These are phyloP conservation scores for Sigmodon hispidus DNA, from an alignment of 2,113 vertebrate species.

Conservation along the genomic window DNA sequence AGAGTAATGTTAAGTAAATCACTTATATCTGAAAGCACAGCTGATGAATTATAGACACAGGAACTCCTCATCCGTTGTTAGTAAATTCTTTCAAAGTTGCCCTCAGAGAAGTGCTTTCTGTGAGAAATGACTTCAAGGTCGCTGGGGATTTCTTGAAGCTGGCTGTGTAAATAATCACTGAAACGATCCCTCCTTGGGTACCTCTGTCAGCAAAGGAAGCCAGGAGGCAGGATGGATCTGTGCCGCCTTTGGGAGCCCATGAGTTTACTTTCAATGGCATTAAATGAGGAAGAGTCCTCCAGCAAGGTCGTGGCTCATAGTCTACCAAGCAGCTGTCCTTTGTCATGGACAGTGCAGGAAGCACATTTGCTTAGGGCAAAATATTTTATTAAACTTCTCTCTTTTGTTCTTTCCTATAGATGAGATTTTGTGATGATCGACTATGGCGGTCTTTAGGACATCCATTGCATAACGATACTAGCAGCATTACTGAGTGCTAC, in stretches of 20 bases:
- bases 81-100: slow-evolving; percentile 57
- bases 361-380: slow-evolving; percentile 76
- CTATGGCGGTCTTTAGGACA: slow-evolving; percentile 72
- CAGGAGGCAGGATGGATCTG: slow-evolving; percentile 73
- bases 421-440: slow-evolving; percentile 75
- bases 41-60: neutral
- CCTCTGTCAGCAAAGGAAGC: slow-evolving; percentile 78
- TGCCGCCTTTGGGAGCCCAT: slow-evolving; percentile 73
- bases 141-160: slow-evolving; percentile 68
- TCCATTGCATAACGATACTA: slow-evolving; percentile 79
- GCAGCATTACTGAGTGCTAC: slow-evolving; percentile 74
- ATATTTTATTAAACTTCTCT: slow-evolving; percentile 86
- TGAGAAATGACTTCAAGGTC: slow-evolving; percentile 64
- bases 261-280: slow-evolving; percentile 75
- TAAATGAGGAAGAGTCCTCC: slow-evolving; percentile 77
- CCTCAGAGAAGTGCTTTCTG: neutral
- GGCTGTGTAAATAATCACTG: slow-evolving; percentile 77
- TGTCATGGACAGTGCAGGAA: slow-evolving; percentile 80
- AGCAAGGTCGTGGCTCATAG: slow-evolving; percentile 83
- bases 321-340: slow-evolving; percentile 74
- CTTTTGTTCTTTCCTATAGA: slow-evolving; percentile 81
- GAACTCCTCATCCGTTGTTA: neutral
- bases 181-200: slow-evolving; percentile 73
- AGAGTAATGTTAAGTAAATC: slow-evolving; percentile 36
- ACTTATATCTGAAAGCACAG: neutral